Percentiles rank a stretch among this genome's conserved stretches.
Evolutionary conservation across 1,140 invertebrate genomes (phyloP).

Genomic region (Teleopsis dalmanni): DNA sequence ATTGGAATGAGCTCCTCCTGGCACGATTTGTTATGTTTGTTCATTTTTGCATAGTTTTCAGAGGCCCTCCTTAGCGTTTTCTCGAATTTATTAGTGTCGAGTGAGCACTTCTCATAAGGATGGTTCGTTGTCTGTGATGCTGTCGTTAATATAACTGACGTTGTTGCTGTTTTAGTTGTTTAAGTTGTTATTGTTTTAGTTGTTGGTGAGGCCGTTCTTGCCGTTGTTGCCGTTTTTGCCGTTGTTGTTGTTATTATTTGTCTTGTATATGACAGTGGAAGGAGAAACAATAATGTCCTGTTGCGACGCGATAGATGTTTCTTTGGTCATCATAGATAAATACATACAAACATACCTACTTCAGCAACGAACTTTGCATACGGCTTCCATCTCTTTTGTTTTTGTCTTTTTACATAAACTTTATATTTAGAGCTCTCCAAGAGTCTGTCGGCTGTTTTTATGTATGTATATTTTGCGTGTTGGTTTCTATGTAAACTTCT

Average conservation of each 20-base stretch:
- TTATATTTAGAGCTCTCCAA: too few relatives aligned
- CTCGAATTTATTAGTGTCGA: constrained; percentile 10
- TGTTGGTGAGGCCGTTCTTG: constrained; percentile 4
- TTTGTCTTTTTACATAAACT: too few relatives aligned
- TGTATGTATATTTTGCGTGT: too few relatives aligned
- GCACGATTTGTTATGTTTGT: too few relatives aligned
- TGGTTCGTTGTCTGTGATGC: background rate
- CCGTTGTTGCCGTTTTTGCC: background rate
- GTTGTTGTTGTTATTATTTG: background rate
- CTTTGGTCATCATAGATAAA: constrained; percentile 9
- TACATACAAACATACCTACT: background rate
- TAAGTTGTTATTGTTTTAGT: background rate
- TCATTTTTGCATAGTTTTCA: too few relatives aligned
- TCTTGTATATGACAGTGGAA: background rate
- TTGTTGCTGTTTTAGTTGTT: constrained; percentile 3
- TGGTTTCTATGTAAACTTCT: constrained; percentile 4
- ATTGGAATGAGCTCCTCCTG: background rate
- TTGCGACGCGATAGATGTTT: constrained; percentile 9
- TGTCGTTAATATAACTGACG: background rate
- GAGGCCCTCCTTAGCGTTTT: constrained; percentile 13
- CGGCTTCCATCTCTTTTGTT: background rate
- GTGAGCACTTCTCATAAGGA: constrained; percentile 2
- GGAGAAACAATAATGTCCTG: constrained; percentile 9
- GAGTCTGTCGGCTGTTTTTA: too few relatives aligned
- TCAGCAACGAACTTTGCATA: background rate